Evolutionary conservation across 2,888 invertebrate species (phyloP).

Genomic region (Papilio protenor): DNA sequence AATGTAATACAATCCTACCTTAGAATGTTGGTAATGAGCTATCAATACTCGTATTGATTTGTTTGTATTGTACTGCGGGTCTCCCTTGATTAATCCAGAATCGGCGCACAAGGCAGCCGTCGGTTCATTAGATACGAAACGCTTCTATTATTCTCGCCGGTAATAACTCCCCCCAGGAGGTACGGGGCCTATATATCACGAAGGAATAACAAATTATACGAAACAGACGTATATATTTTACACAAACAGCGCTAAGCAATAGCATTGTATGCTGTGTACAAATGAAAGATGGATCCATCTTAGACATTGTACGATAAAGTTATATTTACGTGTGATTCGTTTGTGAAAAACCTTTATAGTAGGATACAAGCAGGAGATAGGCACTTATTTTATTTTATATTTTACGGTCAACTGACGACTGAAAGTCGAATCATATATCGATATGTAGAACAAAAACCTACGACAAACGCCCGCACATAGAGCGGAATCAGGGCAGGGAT

Average conservation of each 20-base stretch:
- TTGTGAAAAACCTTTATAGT: no score
- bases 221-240: slow-evolving; percentile 4
- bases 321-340: not conserved
- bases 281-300: not conserved
- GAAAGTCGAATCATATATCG: not conserved
- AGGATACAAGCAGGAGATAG: no score
- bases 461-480: not conserved
- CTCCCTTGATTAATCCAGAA: slow-evolving; percentile 45
- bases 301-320: not conserved
- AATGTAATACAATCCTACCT: not conserved
- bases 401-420: not conserved
- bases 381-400: no score
- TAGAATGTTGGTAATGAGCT: slow-evolving; percentile 1
- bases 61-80: slow-evolving; percentile 38
- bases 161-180: slow-evolving; percentile 39
- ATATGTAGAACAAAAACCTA: not conserved
- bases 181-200: slow-evolving; percentile 27
- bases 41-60: slow-evolving; percentile 41
- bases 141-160: slow-evolving; percentile 41
- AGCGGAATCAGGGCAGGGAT: not conserved
- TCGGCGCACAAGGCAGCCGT: slow-evolving; percentile 40
- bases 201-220: slow-evolving; percentile 35
- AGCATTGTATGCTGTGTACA: not conserved
- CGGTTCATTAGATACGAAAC: slow-evolving; percentile 46
- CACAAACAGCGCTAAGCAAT: slow-evolving; percentile 2